Evolutionary conservation across 2,888 invertebrate genomes (phyloP).

Genomic region (Lymantria monacha): DNA sequence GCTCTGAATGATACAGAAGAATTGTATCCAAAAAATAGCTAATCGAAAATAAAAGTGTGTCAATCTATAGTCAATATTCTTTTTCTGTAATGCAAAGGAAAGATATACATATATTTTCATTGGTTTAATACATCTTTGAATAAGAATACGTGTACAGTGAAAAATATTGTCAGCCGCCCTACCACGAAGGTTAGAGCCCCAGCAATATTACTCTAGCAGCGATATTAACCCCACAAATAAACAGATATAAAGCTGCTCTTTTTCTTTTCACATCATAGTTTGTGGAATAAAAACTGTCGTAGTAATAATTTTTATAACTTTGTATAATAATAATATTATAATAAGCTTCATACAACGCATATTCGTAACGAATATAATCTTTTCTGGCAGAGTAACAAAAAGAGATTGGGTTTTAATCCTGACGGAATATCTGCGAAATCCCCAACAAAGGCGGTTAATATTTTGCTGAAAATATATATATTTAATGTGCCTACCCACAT

Average conservation of each 20-base stretch:
- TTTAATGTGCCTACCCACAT: constrained; percentile 40
- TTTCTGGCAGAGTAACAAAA: constrained; percentile 59
- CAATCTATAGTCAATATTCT: too few relatives aligned
- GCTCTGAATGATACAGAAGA: too few relatives aligned
- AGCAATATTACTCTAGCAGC: neutral
- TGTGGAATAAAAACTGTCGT: constrained; percentile 34
- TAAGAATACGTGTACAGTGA: too few relatives aligned
- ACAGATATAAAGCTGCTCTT: constrained; percentile 19
- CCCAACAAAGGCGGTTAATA: constrained; percentile 44
- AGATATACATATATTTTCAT: too few relatives aligned
- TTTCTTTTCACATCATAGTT: constrained; percentile 31
- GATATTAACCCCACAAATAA: constrained; percentile 21
- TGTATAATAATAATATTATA: constrained; percentile 40
- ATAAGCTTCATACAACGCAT: constrained; percentile 39
- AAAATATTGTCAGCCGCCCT: too few relatives aligned
- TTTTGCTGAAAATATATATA: constrained; percentile 48
- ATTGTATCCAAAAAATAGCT: too few relatives aligned
- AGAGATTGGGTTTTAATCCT: constrained; percentile 64
- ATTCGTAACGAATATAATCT: constrained; percentile 50
- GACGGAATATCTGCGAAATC: constrained; percentile 51
- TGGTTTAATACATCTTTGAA: too few relatives aligned
- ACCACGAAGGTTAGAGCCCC: too few relatives aligned
- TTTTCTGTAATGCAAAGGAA: too few relatives aligned
- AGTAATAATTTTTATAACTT: constrained; percentile 43
- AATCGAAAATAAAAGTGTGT: too few relatives aligned